Conservation (phyloP, 1,140 invertebrate genomes). For the Danaus melanippus region DNA sequence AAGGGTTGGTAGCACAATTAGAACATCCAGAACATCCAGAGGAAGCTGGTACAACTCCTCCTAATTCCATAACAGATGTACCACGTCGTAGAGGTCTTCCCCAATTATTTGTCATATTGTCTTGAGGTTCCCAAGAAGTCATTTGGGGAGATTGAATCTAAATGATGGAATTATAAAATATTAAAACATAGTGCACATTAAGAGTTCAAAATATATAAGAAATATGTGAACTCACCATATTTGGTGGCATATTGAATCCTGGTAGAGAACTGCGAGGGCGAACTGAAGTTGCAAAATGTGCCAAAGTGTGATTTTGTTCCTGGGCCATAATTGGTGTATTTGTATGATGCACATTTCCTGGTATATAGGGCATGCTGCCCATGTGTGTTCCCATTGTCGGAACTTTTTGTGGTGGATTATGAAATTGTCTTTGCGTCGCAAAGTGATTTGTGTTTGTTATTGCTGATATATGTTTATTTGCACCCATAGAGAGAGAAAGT, state of each 20-base stretch:
- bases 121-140: conserved; percentile 39
- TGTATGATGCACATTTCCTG: conserved; percentile 32
- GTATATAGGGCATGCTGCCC: conserved; percentile 56
- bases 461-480: conserved; percentile 12
- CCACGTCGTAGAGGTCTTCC: conserved; percentile 46
- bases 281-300: conserved; percentile 43
- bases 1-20: conserved; percentile 56
- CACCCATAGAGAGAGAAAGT: conserved; percentile 17
- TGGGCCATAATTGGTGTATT: conserved; percentile 22
- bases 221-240: conserved; percentile 31
- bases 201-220: neutral
- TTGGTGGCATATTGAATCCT: conserved; percentile 41
- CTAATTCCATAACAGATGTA: conserved; percentile 52
- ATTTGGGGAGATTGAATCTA: conserved; percentile 22
- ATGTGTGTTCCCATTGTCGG: conserved; percentile 31
- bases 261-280: conserved; percentile 39
- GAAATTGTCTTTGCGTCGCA: conserved; percentile 30
- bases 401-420: conserved; percentile 32
- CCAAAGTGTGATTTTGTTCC: conserved; percentile 36
- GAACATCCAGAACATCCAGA: conserved; percentile 74
- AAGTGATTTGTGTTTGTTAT: conserved; percentile 33
- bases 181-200: neutral
- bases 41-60: conserved; percentile 45
- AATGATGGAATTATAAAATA: conserved; percentile 2
- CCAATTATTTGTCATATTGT: conserved; percentile 37